Evolutionary conservation across 2,888 invertebrate genomes (phyloP).

Genomic region (Eilema griseolum): DNA sequence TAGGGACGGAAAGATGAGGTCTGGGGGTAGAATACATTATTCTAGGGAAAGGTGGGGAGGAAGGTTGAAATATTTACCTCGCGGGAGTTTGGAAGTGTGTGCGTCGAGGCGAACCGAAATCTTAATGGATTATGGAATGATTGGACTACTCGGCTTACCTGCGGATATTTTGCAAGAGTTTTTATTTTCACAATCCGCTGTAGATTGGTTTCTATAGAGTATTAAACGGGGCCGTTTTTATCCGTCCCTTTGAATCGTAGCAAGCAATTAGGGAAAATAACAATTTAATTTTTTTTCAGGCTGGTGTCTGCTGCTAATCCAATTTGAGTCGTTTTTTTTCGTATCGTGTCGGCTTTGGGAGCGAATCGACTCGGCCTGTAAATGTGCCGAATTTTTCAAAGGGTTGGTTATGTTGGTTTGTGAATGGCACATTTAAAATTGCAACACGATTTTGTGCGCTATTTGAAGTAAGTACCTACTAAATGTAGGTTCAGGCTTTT

Average conservation of each 20-base stretch:
- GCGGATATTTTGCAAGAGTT: constrained; percentile 69
- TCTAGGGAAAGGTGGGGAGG: constrained; percentile 64
- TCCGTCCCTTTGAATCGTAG: constrained; percentile 56
- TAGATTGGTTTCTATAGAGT: constrained; percentile 69
- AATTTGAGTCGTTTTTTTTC: constrained; percentile 52
- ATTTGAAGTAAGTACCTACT: constrained; percentile 1
- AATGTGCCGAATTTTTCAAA: constrained; percentile 58
- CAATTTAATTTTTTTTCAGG: constrained; percentile 64
- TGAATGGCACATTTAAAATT: constrained; percentile 13
- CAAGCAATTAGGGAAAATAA: constrained; percentile 75
- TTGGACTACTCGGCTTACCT: constrained; percentile 81
- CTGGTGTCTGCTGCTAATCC: constrained; percentile 57
- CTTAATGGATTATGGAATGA: constrained; percentile 86
- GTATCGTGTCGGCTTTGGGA: constrained; percentile 51
- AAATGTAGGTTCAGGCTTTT: not conserved
- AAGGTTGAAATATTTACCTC: constrained; percentile 84
- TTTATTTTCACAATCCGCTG: constrained; percentile 53
- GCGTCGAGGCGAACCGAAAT: constrained; percentile 80
- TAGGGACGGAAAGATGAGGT: constrained; percentile 85
- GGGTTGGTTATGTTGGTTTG: constrained; percentile 41
- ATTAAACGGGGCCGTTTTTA: constrained; percentile 62
- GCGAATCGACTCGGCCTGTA: constrained; percentile 61
- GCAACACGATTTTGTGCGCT: constrained; percentile 17
- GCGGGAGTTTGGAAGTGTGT: constrained; percentile 83
- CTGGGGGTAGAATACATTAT: constrained; percentile 84